phyloP scores from a whole-genome alignment of 1,140 invertebrate species.

The Prorops nasuta region DNA sequence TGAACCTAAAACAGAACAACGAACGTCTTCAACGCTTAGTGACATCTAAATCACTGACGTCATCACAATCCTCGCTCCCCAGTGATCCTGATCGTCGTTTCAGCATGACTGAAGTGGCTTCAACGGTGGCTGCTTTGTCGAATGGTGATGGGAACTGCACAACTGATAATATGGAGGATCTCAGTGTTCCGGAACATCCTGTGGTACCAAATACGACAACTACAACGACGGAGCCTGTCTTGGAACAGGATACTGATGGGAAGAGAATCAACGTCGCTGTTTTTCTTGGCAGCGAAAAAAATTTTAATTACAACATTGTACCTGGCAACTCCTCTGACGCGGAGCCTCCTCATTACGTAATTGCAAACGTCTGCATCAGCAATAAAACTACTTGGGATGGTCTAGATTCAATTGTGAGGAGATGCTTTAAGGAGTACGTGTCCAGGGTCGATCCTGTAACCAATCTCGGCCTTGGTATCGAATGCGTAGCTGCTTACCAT shows the following conservation, averaged over 20 bases:
- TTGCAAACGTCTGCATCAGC: conserved; percentile 86
- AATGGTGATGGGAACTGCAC: conserved; percentile 45
- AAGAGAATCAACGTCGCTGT: conserved; percentile 83
- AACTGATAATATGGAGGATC: conserved; percentile 54
- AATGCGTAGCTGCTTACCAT: conserved; percentile 90
- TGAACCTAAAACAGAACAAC: conserved; percentile 94
- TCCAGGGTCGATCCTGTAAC: conserved; percentile 88
- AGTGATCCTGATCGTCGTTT: conserved; percentile 60
- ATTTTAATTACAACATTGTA: conserved; percentile 61
- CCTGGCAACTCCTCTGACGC: conserved; percentile 43
- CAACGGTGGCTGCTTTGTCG: conserved; percentile 48
- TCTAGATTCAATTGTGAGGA: conserved; percentile 85
- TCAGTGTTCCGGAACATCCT: conserved; percentile 56
- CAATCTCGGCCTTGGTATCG: conserved; percentile 84
- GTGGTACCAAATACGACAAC: conserved; percentile 51
- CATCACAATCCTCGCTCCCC: conserved; percentile 75
- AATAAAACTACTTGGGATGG: conserved; percentile 94
- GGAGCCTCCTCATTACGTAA: conserved; percentile 65
- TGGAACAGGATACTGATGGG: conserved; percentile 75
- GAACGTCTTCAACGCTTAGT: conserved; percentile 88
- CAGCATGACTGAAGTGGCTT: conserved; percentile 58
- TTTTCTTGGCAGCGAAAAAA: conserved; percentile 78
- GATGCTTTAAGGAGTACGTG: conserved; percentile 94
- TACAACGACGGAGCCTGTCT: conserved; percentile 59
- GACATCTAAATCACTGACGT: conserved; percentile 76